Conservation (phyloP, 2,888 invertebrate species). For the Cyclophora punctaria region DNA sequence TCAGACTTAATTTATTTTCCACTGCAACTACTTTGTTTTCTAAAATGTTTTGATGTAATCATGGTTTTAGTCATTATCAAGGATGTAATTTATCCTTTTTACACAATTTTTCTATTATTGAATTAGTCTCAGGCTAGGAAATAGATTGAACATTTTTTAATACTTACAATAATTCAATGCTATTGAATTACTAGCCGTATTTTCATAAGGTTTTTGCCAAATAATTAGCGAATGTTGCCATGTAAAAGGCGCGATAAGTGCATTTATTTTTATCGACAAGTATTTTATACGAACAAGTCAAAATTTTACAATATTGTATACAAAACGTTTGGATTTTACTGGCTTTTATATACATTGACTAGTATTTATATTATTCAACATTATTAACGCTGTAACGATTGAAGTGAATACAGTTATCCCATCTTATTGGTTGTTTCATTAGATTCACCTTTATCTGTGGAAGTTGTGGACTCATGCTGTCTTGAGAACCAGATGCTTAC, state of each 20-base stretch:
- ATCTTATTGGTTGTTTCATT: slow-evolving; percentile 11
- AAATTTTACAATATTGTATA: slow-evolving; percentile 46
- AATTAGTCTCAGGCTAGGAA: slow-evolving; percentile 21
- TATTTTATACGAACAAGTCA: slow-evolving; percentile 36
- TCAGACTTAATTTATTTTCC: slow-evolving; percentile 10
- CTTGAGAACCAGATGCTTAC: too few species aligned
- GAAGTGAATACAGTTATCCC: slow-evolving; percentile 57
- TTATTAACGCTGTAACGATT: slow-evolving; percentile 51
- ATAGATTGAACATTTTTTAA: slow-evolving; percentile 31
- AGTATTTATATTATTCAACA: slow-evolving; percentile 41
- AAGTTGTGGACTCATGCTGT: too few species aligned
- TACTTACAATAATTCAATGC: slow-evolving; percentile 26
- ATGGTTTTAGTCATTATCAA: slow-evolving; percentile 7
- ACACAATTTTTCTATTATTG: not conserved
- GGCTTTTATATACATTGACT: slow-evolving; percentile 62
- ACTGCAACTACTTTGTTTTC: not conserved
- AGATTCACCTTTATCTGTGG: too few species aligned
- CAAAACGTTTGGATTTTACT: slow-evolving; percentile 47
- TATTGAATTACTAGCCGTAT: slow-evolving; percentile 37
- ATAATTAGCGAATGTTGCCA: slow-evolving; percentile 55
- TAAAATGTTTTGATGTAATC: too few species aligned
- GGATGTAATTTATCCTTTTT: slow-evolving; percentile 1
- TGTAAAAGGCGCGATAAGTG: slow-evolving; percentile 57
- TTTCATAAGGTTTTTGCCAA: slow-evolving; percentile 49
- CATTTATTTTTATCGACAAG: slow-evolving; percentile 62